Conservation (phyloP, 2,888 invertebrate species). For the Phyllotreta striolata region DNA sequence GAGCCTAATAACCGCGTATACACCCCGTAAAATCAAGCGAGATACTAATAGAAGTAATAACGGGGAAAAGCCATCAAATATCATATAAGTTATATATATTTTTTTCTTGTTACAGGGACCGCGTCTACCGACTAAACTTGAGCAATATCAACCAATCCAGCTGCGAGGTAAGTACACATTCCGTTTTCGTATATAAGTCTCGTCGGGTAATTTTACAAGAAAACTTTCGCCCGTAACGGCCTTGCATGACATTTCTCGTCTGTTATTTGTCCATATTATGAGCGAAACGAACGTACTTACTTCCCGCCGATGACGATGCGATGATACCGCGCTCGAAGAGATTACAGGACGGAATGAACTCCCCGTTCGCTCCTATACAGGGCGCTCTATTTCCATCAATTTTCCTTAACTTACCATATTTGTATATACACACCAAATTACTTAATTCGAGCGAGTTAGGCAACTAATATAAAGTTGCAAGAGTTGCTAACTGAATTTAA, state of each 20-base stretch:
- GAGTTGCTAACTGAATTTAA: too few relatives aligned
- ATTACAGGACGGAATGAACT: too few relatives aligned
- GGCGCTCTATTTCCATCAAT: background rate
- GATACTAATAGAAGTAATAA: background rate
- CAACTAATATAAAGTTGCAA: too few relatives aligned
- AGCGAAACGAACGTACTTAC: slow-evolving; percentile 36
- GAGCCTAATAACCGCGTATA: too few relatives aligned
- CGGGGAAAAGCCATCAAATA: slow-evolving; percentile 24
- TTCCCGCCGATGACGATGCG: slow-evolving; percentile 16
- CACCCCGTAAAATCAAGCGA: background rate
- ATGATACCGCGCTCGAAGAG: background rate
- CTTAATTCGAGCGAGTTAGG: slow-evolving; percentile 44
- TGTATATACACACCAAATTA: too few relatives aligned
- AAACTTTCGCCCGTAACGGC: slow-evolving; percentile 33
- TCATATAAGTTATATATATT: too few relatives aligned
- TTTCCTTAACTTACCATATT: too few relatives aligned
- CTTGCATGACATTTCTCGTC: slow-evolving; percentile 36
- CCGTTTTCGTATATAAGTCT: slow-evolving; percentile 7
- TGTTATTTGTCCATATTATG: slow-evolving; percentile 43
- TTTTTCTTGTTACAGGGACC: slow-evolving; percentile 77
- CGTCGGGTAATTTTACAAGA: slow-evolving; percentile 23
- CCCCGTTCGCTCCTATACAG: too few relatives aligned
- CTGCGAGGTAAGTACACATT: slow-evolving; percentile 74
- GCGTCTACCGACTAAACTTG: slow-evolving; percentile 81
- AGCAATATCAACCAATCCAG: slow-evolving; percentile 86